phyloP scores from a whole-genome alignment of 2,888 invertebrate genomes.

The Sisyra terminalis region DNA sequence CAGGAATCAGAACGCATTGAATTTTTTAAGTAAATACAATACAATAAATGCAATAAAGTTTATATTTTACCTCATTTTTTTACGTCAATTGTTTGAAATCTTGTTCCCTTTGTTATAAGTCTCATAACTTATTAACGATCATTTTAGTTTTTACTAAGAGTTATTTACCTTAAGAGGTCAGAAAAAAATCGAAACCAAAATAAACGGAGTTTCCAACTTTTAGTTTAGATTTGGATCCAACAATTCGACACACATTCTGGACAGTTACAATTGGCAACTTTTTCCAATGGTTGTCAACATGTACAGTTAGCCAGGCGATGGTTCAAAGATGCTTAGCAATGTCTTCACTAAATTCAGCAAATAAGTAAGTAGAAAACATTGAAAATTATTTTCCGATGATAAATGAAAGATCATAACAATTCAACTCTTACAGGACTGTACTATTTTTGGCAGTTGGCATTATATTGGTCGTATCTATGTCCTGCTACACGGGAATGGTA shows the following conservation, averaged over 20 bases:
- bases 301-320: constrained; percentile 79
- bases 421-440: constrained; percentile 41
- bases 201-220: constrained; percentile 15
- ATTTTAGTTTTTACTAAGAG: too few relatives aligned
- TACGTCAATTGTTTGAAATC: too few relatives aligned
- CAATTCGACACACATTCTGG: constrained; percentile 70
- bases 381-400: too few relatives aligned
- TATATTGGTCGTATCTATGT: constrained; percentile 52
- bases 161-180: too few relatives aligned
- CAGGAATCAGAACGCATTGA: constrained; percentile 44
- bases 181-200: too few relatives aligned
- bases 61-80: too few relatives aligned
- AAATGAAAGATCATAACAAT: too few relatives aligned
- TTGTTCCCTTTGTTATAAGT: too few relatives aligned
- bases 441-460: constrained; percentile 66
- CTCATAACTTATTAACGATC: too few relatives aligned
- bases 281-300: constrained; percentile 64
- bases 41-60: too few relatives aligned
- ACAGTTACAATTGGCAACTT: constrained; percentile 59
- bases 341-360: constrained; percentile 51
- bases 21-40: constrained; percentile 46
- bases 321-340: constrained; percentile 70
- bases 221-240: constrained; percentile 59
- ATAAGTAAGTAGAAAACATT: constrained; percentile 37
- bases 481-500: constrained; percentile 71